Base-by-base conservation (phyloP, 2,888 invertebrate genomes). In the Hedychridium roseum region DNA sequence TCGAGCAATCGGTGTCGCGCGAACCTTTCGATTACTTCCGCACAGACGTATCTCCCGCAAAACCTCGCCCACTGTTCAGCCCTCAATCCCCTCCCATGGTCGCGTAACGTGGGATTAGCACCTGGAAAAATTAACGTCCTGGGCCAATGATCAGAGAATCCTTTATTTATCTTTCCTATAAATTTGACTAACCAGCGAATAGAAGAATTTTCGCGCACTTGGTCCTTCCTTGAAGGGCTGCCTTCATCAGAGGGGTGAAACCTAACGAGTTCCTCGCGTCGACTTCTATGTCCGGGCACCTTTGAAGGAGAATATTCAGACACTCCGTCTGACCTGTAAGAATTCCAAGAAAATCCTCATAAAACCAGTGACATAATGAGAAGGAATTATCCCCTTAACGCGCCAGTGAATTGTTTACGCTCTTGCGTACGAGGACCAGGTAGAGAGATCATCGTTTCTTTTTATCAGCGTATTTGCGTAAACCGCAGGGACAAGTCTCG, bases 21-120 rank as follows among this genome's bases (percentile, higher is more conserved):
- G 69, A 86, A 85, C 67, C 86, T 86, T 60, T 87, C 86, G 57
- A 90, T 89, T 55, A 88, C 84, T 68, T 89, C 88, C 2, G 88
- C 87, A 67, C 88, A 88, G 26, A 85, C 83, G 70, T 86, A 84
- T 32, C 89, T 82, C 7, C 89, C 88, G 70, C 89, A 89, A 73
- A 85, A 88, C 57, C 86, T 79, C 1, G 90, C 89, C 90, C 90
- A 90, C 74, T 90, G 88, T 64, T 88, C 86, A 0, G 90, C 88
- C 48, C 87, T 82, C 32, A 89, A 78, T 9, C 87, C 86, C 36
- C 89, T 81, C 1, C 88, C 87, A 58, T 84, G 82, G 73, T 90
- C 90, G 36, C 87, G 80, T 55, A 87, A 79, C 7, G 85, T 84
- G 2, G 88, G 86, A 68, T 87, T 88, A 7, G 89, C 88, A 57